Evolutionary conservation across 2,797 vertebrate genomes (phyloP).

Genomic region (Rousettus madagascariensis): DNA sequence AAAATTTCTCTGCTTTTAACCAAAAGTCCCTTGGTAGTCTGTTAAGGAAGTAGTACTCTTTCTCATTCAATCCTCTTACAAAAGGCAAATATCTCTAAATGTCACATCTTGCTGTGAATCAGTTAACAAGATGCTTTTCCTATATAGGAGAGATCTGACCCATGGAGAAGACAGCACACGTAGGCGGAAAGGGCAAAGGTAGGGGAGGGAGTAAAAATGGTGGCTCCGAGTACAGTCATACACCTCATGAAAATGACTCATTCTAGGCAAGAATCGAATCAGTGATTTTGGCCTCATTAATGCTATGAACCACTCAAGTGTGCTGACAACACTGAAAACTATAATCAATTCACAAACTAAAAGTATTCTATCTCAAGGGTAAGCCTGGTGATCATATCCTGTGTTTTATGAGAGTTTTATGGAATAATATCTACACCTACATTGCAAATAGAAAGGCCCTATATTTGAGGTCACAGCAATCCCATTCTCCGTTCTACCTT

Average conservation of each 20-base stretch:
- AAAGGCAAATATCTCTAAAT: conserved; percentile 16
- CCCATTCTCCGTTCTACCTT: background rate
- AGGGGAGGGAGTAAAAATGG: background rate
- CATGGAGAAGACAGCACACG: background rate
- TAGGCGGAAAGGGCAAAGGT: background rate
- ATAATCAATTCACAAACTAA: conserved; percentile 19
- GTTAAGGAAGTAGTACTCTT: background rate
- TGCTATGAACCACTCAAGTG: background rate
- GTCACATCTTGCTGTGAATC: background rate
- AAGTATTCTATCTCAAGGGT: background rate
- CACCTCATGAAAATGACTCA: conserved; percentile 40
- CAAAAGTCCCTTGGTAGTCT: background rate
- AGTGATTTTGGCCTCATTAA: conserved; percentile 14
- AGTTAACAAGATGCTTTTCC: background rate
- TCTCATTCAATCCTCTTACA: conserved; percentile 6
- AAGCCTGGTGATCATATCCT: background rate
- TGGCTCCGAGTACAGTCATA: background rate
- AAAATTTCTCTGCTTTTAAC: background rate
- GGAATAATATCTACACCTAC: background rate
- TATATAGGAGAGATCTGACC: background rate
- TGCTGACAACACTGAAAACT: background rate
- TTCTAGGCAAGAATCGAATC: background rate
- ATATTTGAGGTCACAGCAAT: background rate
- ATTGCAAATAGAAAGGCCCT: conserved; percentile 1
- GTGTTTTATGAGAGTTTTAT: conserved; percentile 5